phyloP scores from a whole-genome alignment of 2,113 vertebrate genomes.

The Bujurquina vittata region DNA sequence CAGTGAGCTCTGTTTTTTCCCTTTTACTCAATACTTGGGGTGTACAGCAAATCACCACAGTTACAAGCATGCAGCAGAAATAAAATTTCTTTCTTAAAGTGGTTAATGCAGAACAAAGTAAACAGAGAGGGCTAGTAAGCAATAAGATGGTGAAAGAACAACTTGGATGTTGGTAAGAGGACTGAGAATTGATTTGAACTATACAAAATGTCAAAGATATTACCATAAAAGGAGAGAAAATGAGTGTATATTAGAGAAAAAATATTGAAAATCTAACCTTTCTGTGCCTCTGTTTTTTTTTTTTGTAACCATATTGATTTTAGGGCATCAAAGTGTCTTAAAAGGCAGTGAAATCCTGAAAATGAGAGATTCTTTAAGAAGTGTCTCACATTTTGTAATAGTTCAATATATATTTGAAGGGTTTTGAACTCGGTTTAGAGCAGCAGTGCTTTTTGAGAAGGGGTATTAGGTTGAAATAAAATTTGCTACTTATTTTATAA shows the following conservation, averaged over 20 bases:
- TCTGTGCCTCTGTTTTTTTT: background rate
- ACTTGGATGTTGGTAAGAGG: background rate
- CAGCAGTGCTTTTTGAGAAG: too few species aligned
- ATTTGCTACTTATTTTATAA: background rate
- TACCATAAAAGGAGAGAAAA: background rate
- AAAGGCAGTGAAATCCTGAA: background rate
- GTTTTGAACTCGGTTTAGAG: background rate
- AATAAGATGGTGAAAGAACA: background rate
- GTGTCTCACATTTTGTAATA: background rate
- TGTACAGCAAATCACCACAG: background rate
- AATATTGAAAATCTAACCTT: conserved; percentile 12
- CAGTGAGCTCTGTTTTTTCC: background rate
- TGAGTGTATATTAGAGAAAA: background rate
- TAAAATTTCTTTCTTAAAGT: background rate
- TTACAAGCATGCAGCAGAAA: background rate
- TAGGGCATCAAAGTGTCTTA: background rate
- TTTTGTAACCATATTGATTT: conserved; percentile 2
- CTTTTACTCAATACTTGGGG: background rate
- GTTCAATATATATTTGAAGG: background rate
- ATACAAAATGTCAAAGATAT: background rate
- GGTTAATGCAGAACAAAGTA: background rate
- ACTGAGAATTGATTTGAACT: conserved; percentile 1
- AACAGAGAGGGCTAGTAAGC: background rate
- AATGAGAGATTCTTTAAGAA: background rate
- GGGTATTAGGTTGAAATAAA: background rate